phyloP scores from a whole-genome alignment of 2,113 vertebrate genomes.

The Turnix velox region DNA sequence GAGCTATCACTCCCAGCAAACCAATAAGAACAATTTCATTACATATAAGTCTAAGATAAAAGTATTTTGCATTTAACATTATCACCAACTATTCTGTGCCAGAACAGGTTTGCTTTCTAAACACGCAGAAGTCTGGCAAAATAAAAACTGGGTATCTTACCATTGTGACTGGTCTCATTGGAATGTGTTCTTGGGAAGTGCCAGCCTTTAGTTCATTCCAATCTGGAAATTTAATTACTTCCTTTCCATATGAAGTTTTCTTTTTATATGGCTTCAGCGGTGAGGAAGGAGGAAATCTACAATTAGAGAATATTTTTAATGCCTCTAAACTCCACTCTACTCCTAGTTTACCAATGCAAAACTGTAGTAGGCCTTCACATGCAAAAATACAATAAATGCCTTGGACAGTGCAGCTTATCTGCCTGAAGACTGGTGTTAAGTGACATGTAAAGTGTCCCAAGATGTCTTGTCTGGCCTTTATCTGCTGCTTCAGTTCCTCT shows the following conservation, averaged over 20 bases:
- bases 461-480: neutral
- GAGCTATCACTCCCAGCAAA: neutral
- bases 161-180: constrained; percentile 69
- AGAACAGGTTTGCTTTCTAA: neutral
- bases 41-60: neutral
- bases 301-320: constrained; percentile 47
- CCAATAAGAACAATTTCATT: neutral
- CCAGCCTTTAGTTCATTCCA: constrained; percentile 68
- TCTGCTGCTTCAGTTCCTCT: neutral
- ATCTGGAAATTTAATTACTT: constrained; percentile 73
- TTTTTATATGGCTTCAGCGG: constrained; percentile 81
- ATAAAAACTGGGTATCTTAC: constrained; percentile 47
- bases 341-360: neutral
- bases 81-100: neutral
- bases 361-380: neutral
- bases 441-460: neutral
- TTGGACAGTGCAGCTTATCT: neutral
- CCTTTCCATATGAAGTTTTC: constrained; percentile 52
- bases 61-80: neutral
- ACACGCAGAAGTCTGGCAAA: neutral
- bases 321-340: neutral
- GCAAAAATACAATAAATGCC: neutral
- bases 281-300: constrained; percentile 83
- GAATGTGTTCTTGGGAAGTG: constrained; percentile 62
- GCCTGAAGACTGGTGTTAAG: neutral